Base-by-base conservation (phyloP, 2,888 invertebrate species). In the Agrochola circellaris region DNA sequence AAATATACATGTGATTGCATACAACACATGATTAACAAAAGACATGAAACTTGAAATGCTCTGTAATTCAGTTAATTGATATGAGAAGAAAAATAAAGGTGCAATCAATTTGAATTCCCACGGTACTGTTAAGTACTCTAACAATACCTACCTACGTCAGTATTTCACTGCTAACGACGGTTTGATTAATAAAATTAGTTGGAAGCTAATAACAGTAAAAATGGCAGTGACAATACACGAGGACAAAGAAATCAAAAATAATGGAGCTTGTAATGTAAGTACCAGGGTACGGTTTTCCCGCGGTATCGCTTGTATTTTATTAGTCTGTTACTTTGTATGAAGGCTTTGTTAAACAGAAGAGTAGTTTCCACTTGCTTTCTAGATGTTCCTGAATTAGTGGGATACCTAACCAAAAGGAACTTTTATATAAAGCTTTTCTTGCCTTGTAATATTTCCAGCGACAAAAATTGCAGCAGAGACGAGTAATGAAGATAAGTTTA, bases 141-240 rank as follows among this genome's bases (percentile, higher is more conserved):
- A 82, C 70, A 84, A 78, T 81, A 77, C 58, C 48, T 60, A 58
- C 48, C 26, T 71, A 56, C 58, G 48, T 73, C 20, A 69, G 66
- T 76, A 80, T 67, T 78, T 72, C 72, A 73, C 68, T 68, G 76
- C 70, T 84, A 88, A 88, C 77, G 85, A 86, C 77, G 73, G 69
- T 86, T 88, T 86, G 87, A 89, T 88, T 81, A 66, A 76, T 77
- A 45, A 79, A 89, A 88, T 84, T 76, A 72, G 54, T 71, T 66
- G 34, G 34, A 65, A 75, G 45, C 56, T 73, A 88, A 81, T 67
- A 72, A 77, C 26, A 61, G 67, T 66, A 73, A 82, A 81, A 72
- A 75, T 83, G 51, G 11, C 66, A 66, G 62, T 69, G 67, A 88
- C 81, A 79, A 84, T 79, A 73, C 62, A 70, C 13, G 62, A 76